Percentiles rank a stretch among this genome's conserved stretches.
Conservation (phyloP, 2,888 invertebrate genomes). For the Pterobdella sp. region DNA sequence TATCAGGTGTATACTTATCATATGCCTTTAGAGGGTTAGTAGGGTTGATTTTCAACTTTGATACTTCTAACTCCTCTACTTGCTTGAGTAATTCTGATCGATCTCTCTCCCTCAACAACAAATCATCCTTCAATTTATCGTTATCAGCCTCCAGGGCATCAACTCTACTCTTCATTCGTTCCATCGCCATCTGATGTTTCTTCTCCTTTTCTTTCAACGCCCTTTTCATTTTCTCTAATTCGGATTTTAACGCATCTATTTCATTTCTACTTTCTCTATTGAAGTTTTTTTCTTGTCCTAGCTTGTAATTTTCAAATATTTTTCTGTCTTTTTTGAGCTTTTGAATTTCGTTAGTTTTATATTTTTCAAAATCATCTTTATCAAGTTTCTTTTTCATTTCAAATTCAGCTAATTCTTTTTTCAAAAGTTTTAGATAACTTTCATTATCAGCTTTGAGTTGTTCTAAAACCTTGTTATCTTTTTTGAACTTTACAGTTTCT, state of each 20-base stretch:
- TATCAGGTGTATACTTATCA: too few species aligned
- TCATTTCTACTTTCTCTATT: conserved; percentile 50
- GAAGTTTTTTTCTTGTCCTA: conserved; percentile 41
- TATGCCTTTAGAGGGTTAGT: too few species aligned
- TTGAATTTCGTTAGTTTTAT: conserved; percentile 47
- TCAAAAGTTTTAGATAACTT: conserved; percentile 41
- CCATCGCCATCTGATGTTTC: conserved; percentile 46
- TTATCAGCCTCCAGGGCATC: conserved; percentile 48
- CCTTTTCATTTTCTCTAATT: conserved; percentile 47
- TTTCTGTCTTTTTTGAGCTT: conserved; percentile 46
- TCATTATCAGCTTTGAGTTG: conserved; percentile 43
- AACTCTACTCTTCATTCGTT: conserved; percentile 45
- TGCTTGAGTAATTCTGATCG: neutral
- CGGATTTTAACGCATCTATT: conserved; percentile 45
- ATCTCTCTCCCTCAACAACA: conserved; percentile 45
- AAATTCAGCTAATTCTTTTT: conserved; percentile 48
- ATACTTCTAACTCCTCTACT: neutral
- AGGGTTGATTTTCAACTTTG: neutral
- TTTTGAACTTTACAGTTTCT: conserved; percentile 49
- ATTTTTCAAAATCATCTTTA: conserved; percentile 45
- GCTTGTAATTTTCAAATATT: conserved; percentile 50
- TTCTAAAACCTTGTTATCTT: conserved; percentile 46
- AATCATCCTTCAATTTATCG: conserved; percentile 47
- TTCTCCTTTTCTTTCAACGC: conserved; percentile 48
- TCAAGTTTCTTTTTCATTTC: conserved; percentile 48